Base-by-base conservation (phyloP, 2,888 invertebrate genomes). In the Dorcus parallelipipedus region DNA sequence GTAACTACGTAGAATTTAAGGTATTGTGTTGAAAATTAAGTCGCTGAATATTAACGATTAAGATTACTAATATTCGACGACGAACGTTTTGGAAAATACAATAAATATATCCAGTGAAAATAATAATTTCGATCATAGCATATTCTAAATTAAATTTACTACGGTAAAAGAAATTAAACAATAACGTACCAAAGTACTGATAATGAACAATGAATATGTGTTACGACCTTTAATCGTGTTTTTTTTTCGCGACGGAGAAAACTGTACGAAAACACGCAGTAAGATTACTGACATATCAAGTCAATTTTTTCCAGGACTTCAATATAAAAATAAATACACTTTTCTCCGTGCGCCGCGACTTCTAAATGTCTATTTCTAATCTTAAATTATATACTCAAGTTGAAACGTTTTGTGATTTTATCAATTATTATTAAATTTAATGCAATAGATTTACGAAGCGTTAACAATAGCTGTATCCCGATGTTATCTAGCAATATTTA, bases 401-500 rank as follows among this genome's bases (percentile, higher is more conserved):
- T 38, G 45, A 33, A 54, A 49, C 42, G 40, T 54, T 59, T 61
- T 59, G 61, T 61, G 61, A 61, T 61, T 45, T 51, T 43, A 56
- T 56, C 43, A 49, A 49, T 49, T 55, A 55, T 20, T 49, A 50
- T 42, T 42, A 51, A 20, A 41, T 23, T 57, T 39, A 52, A 51
- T 48, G 20, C 20, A 51, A 42, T 52, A 57, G 49, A 54, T 59
- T 45, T 59, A 56, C 23, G 38, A 53, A 47, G 17, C 42, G 52
- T 56, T 59, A 59, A 49, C 42, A 38, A 67, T 72, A 70, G 72
- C 69, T 66, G 70, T 71, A 67, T 64, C 60, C 60, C 40, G 49
- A 47, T 61, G 61, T 61, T 74, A 73, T 72, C 64, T 76, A 75
- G 74, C 73, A 72, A 74, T 74, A 74, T 73, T 67, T 67, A 69